Evolutionary conservation across 1,140 invertebrate genomes (phyloP).

Genomic region (Muscidifurax raptorellus): DNA sequence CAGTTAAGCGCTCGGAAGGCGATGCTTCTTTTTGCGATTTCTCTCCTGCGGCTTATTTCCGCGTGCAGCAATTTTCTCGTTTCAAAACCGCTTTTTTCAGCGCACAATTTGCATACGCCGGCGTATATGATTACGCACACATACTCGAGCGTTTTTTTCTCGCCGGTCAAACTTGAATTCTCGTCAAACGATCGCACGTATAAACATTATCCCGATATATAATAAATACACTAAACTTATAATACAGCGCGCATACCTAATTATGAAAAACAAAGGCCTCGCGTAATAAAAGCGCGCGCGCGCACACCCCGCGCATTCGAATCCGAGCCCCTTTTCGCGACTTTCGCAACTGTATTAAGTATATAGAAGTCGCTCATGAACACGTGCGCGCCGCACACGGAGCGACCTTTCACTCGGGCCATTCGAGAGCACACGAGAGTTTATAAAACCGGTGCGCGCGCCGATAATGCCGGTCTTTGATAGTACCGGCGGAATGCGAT

Average conservation of each 20-base stretch:
- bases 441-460: neutral
- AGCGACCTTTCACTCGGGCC: conserved; percentile 11
- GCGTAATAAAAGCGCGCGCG: neutral
- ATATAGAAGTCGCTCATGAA: no score
- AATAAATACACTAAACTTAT: no score
- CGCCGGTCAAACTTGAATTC: no score
- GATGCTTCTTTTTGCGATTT: no score
- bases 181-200: no score
- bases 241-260: no score
- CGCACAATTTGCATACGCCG: neutral
- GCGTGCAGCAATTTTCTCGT: neutral
- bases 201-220: no score
- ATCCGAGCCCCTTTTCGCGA: neutral
- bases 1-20: no score
- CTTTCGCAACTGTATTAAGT: neutral
- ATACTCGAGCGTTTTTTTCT: no score
- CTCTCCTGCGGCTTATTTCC: no score
- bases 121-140: neutral
- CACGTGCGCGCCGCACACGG: no score
- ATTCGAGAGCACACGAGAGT: neutral
- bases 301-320: neutral
- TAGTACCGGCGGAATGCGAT: conserved; percentile 42
- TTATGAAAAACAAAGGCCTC: neutral
- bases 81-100: neutral
- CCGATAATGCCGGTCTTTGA: conserved; percentile 41